Evolutionary conservation across 2,113 vertebrate species (phyloP).

Genomic region (Labrus mixtus): DNA sequence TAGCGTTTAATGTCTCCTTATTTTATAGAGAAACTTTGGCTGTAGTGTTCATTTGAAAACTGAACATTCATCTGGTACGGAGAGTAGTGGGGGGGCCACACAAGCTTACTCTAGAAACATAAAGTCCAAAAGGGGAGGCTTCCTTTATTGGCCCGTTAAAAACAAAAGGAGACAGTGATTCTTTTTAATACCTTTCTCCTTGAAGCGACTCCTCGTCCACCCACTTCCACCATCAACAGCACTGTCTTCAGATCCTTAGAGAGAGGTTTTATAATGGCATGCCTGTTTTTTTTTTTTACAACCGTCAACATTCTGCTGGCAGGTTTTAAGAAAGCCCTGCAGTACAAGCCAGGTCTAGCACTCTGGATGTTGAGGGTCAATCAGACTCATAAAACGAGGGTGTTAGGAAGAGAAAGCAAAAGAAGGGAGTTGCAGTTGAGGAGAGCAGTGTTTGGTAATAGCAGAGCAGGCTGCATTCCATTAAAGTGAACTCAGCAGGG

Average conservation of each 20-base stretch:
- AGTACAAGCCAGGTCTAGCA: constrained; percentile 19
- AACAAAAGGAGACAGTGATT: constrained; percentile 62
- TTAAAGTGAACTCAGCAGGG: constrained; percentile 67
- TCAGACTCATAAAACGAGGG: constrained; percentile 48
- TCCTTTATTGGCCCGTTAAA: constrained; percentile 59
- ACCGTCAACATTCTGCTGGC: constrained; percentile 29
- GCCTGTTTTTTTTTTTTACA: constrained; percentile 50
- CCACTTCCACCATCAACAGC: constrained; percentile 9
- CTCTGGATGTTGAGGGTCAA: constrained; percentile 54
- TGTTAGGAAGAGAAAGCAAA: constrained; percentile 37
- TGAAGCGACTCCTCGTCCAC: constrained; percentile 31
- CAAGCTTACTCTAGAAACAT: constrained; percentile 37
- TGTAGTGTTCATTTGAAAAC: neutral
- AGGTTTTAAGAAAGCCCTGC: constrained; percentile 45
- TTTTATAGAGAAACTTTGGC: neutral
- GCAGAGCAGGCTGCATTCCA: constrained; percentile 68
- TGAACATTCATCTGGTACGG: constrained; percentile 2
- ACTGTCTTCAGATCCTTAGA: constrained; percentile 26
- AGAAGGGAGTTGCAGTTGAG: constrained; percentile 19
- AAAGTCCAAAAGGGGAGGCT: constrained; percentile 16
- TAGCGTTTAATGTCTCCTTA: neutral
- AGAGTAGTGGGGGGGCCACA: neutral
- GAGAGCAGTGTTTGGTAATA: constrained; percentile 53
- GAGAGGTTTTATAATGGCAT: constrained; percentile 49
- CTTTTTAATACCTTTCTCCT: constrained; percentile 65